Evolutionary conservation across 2,113 vertebrate species (phyloP), one percentile per base, ranked within the genome.

Genomic region (Marcusenius ussheri): DNA sequence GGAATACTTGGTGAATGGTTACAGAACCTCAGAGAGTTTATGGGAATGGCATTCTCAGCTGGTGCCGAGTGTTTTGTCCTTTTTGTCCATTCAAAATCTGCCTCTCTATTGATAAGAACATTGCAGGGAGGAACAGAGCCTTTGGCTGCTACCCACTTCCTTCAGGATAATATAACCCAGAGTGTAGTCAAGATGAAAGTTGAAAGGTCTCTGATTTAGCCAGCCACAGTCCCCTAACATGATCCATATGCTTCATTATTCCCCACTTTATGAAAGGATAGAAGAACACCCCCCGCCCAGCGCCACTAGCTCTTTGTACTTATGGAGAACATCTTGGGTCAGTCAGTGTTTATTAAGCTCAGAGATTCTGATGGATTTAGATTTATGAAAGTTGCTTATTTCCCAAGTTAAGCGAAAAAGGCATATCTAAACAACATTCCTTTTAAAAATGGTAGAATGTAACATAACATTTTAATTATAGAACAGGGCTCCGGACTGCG

Each of bases 151-250:
- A 88, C 42, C 45, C 45, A 17, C 50, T 88, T 88, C 89, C 77
- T 91, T 88, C 42, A 8, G 31, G 46, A 49, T 91, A 89, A 87
- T 89, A 53, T 46, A 88, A 83, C 66, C 88, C 85, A 84, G 90
- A 84, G 5, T 35, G 0, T 24, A 88, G 87, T 66, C 46, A 7
- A 50, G 66, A 45, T 31, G 66, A 70, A 89, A 47, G 42, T 50
- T 77, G 66, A 89, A 74, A 49, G 88, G 62, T 89, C 66, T 77
- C 88, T 51, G 11, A 77, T 89, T 49, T 89, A 27, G 5, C 62
- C 45, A 74, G 58, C 10, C 24, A 17, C 58, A 47, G 88, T 13
- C n/a, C 19, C 13, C 21, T 89, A 89, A 89, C 88, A 11, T 35
- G 15, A 74, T 77, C 88, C 88, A 50, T 49, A 35, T 89, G 66